Conservation (phyloP, 2,888 invertebrate species). For the Taphrorychus bicolor region DNA sequence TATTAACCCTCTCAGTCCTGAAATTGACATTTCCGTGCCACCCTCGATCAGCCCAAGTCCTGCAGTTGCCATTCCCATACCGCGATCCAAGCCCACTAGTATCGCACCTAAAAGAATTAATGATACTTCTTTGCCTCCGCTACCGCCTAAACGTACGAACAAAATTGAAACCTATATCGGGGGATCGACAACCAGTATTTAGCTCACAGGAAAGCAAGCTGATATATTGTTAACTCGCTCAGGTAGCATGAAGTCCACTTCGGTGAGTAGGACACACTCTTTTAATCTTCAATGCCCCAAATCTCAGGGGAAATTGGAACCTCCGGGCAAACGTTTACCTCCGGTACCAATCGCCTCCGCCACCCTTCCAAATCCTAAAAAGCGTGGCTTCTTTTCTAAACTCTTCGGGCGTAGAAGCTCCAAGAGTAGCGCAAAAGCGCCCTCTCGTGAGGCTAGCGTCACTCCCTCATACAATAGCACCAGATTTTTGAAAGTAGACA, state of each 20-base stretch:
- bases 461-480: slow-evolving; percentile 43
- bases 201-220: slow-evolving; percentile 44
- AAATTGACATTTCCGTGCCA: no score
- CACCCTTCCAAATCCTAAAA: slow-evolving; percentile 65
- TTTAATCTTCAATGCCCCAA: slow-evolving; percentile 52
- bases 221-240: slow-evolving; percentile 45
- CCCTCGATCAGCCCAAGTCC: no score
- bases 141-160: slow-evolving; percentile 81
- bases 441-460: slow-evolving; percentile 52
- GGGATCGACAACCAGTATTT: slow-evolving; percentile 48
- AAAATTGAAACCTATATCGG: slow-evolving; percentile 61
- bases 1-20: slow-evolving; percentile 11
- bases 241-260: slow-evolving; percentile 44
- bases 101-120: slow-evolving; percentile 58
- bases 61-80: no score
- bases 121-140: slow-evolving; percentile 68
- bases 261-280: slow-evolving; percentile 52
- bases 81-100: no score
- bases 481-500: slow-evolving; percentile 44
- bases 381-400: slow-evolving; percentile 70
- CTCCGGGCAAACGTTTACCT: slow-evolving; percentile 55
- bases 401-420: slow-evolving; percentile 64
- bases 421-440: slow-evolving; percentile 59
- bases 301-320: slow-evolving; percentile 54
- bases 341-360: slow-evolving; percentile 56